Evolutionary conservation across 2,113 vertebrate genomes (phyloP).

Genomic region (Amphiprion ocellaris): DNA sequence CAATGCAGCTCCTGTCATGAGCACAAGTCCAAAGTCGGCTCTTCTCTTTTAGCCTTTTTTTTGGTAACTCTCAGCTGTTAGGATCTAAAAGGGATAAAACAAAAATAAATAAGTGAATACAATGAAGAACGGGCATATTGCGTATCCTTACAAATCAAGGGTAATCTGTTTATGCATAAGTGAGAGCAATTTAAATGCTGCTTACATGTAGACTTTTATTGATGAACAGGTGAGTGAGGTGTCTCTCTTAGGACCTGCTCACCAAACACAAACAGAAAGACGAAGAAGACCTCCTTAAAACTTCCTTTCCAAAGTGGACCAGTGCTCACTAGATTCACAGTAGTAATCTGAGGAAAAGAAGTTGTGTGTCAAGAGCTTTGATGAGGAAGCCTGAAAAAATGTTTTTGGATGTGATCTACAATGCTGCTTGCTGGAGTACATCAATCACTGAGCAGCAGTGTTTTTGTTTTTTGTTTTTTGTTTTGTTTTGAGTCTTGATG

Average conservation of each 20-base stretch:
- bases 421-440: background rate
- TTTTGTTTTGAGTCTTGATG: background rate
- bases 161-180: slow-evolving; percentile 14
- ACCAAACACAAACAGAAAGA: background rate
- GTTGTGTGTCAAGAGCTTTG: background rate
- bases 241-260: slow-evolving; percentile 3
- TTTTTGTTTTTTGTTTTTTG: no score
- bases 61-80: background rate
- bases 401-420: background rate
- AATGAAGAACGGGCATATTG: slow-evolving; percentile 10
- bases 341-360: background rate
- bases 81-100: background rate
- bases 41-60: background rate
- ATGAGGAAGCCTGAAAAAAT: background rate
- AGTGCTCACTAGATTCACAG: background rate
- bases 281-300: background rate
- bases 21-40: no score
- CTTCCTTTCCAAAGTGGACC: background rate
- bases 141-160: slow-evolving; percentile 15
- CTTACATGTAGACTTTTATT: background rate
- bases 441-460: background rate
- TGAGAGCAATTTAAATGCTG: slow-evolving; percentile 21
- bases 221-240: slow-evolving; percentile 21
- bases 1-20: no score
- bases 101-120: no score